phyloP scores from a whole-genome alignment of 2,113 vertebrate genomes.

The Coreoperca whiteheadi region DNA sequence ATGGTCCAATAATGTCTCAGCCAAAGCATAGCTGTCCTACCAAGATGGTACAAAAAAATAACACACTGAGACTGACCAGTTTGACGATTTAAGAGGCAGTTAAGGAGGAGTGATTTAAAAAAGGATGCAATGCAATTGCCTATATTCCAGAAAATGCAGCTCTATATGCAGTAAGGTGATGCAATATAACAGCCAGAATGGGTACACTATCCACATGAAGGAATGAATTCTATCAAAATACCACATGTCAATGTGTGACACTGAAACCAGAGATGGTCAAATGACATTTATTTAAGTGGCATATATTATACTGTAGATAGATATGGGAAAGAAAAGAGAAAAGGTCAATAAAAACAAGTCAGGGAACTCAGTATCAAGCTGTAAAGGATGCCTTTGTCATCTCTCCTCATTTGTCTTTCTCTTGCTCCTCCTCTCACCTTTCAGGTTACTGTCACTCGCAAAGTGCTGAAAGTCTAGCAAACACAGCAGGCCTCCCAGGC shows the following conservation, averaged over 20 bases:
- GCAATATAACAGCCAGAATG: slow-evolving; percentile 3
- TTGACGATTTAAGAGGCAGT: slow-evolving; percentile 68
- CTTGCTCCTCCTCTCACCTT: slow-evolving; percentile 49
- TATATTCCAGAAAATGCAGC: slow-evolving; percentile 40
- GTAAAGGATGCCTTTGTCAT: slow-evolving; percentile 62
- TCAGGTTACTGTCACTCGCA: slow-evolving; percentile 56
- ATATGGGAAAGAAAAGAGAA: slow-evolving; percentile 48
- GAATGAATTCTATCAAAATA: slow-evolving; percentile 66
- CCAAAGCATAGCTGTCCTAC: slow-evolving; percentile 78
- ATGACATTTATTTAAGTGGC: slow-evolving; percentile 73
- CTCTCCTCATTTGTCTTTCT: slow-evolving; percentile 54
- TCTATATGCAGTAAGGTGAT: slow-evolving; percentile 10
- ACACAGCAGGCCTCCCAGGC: slow-evolving; percentile 23
- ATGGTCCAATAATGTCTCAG: slow-evolving; percentile 84
- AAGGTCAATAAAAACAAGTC: slow-evolving; percentile 73
- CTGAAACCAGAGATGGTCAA: slow-evolving; percentile 60
- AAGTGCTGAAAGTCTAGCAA: slow-evolving; percentile 53
- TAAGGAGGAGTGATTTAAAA: slow-evolving; percentile 61
- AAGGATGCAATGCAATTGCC: slow-evolving; percentile 38
- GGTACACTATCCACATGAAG: slow-evolving; percentile 4
- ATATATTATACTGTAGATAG: slow-evolving; percentile 47
- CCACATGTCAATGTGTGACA: slow-evolving; percentile 64
- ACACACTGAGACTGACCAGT: slow-evolving; percentile 61
- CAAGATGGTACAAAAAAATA: slow-evolving; percentile 75
- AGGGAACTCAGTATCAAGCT: slow-evolving; percentile 33